Base-by-base conservation (phyloP, 2,797 vertebrate species). In the Sebastes minor region DNA sequence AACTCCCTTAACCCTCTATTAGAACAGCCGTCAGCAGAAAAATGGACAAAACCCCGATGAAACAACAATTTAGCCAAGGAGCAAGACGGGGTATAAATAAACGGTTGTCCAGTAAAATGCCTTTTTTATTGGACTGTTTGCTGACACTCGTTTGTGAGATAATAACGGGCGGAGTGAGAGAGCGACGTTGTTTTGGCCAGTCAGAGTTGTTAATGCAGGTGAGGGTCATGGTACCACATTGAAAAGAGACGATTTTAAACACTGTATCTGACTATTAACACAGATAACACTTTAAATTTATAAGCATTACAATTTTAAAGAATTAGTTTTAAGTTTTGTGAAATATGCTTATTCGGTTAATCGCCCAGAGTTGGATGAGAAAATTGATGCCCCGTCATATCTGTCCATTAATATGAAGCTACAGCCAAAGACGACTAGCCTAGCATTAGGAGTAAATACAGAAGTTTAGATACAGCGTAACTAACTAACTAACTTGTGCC, bases 1-100 rank as follows among this genome's bases (percentile, higher is more conserved):
- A 55, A 61, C 64, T 89, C 80, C 68, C 79, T 71, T 77, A 88
- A 85, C 83, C 75, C 85, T 53, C 63, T 23, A 64, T 90, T 86
- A 84, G 61, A 90, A 71, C 81, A 55, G 77, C 60, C 57, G 28
- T 86, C 85, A 88, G 85, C 83, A 85, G 66, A 78, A 92, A 84
- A 83, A 74, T 66, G 67, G 82, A 83, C 66, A 88, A 89, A 86
- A 68, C 14, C 22, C 53, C 20, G 74, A 88, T 81, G 85, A 88
- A 91, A 86, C 81, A 81, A 86, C 80, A 82, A 72, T 82, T 89
- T 84, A 88, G 64, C 57, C 57, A n/a, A 55, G 30, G 11, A 75
- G 63, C 53, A 42, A 57, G 61, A 52, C 1, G 8, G 25, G 46
- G 28, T 72, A 55, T 86, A 80, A 85, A 86, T 78, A 79, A 68